Evolutionary conservation across 2,888 invertebrate genomes (phyloP).

Genomic region (Onthophagus sagittarius): DNA sequence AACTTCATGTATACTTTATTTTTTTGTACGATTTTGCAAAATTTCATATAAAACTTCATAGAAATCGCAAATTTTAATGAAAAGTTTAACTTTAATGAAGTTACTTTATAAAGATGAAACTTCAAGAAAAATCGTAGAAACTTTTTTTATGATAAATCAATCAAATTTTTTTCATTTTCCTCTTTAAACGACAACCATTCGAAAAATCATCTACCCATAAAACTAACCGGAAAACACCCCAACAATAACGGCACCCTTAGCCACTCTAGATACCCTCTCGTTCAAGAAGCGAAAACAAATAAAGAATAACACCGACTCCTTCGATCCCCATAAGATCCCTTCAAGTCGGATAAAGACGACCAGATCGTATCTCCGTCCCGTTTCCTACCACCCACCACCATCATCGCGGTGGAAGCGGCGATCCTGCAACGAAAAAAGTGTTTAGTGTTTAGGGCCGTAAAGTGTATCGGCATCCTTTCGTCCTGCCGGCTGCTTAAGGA

Average conservation of each 20-base stretch:
- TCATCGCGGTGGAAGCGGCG: constrained; percentile 43
- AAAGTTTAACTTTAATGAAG: no score
- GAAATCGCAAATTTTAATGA: no score
- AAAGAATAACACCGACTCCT: background rate
- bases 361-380: background rate
- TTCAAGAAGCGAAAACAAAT: background rate
- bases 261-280: background rate
- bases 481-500: constrained; percentile 38
- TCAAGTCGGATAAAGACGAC: background rate
- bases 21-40: no score
- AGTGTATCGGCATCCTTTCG: constrained; percentile 45
- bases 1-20: no score
- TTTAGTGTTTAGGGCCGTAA: constrained; percentile 48
- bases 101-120: no score
- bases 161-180: background rate
- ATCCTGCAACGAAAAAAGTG: constrained; percentile 47
- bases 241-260: constrained; percentile 7
- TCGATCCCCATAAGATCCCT: background rate
- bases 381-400: constrained; percentile 43
- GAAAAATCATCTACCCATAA: constrained; percentile 23
- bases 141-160: no score
- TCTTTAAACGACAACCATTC: background rate
- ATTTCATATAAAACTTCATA: no score
- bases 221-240: constrained; percentile 28
- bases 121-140: no score